Base-by-base conservation (phyloP, 2,113 vertebrate species). In the Dasypus novemcinctus region DNA sequence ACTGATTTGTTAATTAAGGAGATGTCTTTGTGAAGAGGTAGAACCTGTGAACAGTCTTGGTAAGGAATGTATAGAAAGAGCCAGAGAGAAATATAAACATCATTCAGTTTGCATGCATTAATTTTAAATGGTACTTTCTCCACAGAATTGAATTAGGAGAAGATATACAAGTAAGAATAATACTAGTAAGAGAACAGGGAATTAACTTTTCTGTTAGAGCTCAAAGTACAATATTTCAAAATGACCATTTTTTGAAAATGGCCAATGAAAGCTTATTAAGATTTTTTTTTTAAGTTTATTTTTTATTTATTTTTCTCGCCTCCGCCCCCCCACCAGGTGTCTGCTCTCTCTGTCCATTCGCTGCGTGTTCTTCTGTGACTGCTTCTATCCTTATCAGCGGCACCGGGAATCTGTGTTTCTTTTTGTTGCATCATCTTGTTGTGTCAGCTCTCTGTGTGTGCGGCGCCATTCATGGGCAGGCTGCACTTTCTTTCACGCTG, bases 141-240 rank as follows among this genome's bases (percentile, higher is more conserved):
- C 3, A 66, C 20, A 33, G 61, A 52, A 93, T 33, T 79, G 21
- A 85, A 59, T 84, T 87, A 76, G 64, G 11, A 49, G 64, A 71
- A 76, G 33, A 3, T 75, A 14, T 66, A 38, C 7, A 75, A 57
- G 33, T 66, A 18, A 93, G 87, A 29, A 11, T 75, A 46, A 86
- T 72, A 36, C 5, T 33, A 68, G 29, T 68, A 72, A 36, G 23
- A 63, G 5, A 13, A 7, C 25, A 57, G 31, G 71, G 71, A 93
- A 54, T 61, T 43, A 71, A 46, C 14, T 86, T 93, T 69, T 85
- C 63, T 49, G 9, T 86, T 75, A 43, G 12, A 86, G 9, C 38
- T 31, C 54, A 46, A 69, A 59, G 68, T 43, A 38, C 81, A 72
- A 49, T 75, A 90, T 95, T 87, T 54, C 93, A 64, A 89, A 80